Evolutionary conservation across 1,140 invertebrate genomes (phyloP), one percentile per base, ranked within the genome.

Genomic region (Trachymyrmex septentrionalis): DNA sequence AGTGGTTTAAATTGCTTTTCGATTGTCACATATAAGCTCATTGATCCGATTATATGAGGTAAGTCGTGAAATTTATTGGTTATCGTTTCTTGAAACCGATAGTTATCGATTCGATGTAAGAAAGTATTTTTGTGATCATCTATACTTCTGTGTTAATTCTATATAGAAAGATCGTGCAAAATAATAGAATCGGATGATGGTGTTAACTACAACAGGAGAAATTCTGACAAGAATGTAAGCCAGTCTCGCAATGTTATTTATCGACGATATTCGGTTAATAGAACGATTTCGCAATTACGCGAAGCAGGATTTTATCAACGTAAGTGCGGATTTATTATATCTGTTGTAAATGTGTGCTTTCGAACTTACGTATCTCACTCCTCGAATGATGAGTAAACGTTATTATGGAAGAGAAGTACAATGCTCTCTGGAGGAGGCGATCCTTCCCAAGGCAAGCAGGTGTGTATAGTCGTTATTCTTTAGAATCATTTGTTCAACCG

Each of bases 401-500:
- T 69, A 86, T 48, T 38, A 67, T 27, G 48, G 14, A 61, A 71
- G 67, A 76, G 77, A 67, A 38, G 48, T 81, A 81, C 81, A 69
- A 75, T 19, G 86, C 30, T 73, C 55, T 73, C 30, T 19, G n/a
- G n/a, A 34, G 67, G 10, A 69, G 48, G 34, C 27, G 69, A 69
- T 44, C 21, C 38, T 73, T 16, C 14, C 64, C 38, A 30, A 9
- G 30, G 30, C 61, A 87, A 53, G 59, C 81, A 53, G 53, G 59
- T 44, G 64, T 67, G 77, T 86, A 72, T 48, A 73, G 75, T 55
- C 87, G 75, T 86, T 86, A 69, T 59, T 88, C 73, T 85, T 85
- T 84, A 86, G 57, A 72, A 87, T 88, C 78, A 76, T 87, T 88
- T 78, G 87, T 86, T 86, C 85, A 66, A 16, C 44, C 67, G 71